Percentiles rank a stretch among this genome's conserved stretches.
Conservation (phyloP, 2,113 vertebrate genomes). For the Myxocyprinus asiaticus region DNA sequence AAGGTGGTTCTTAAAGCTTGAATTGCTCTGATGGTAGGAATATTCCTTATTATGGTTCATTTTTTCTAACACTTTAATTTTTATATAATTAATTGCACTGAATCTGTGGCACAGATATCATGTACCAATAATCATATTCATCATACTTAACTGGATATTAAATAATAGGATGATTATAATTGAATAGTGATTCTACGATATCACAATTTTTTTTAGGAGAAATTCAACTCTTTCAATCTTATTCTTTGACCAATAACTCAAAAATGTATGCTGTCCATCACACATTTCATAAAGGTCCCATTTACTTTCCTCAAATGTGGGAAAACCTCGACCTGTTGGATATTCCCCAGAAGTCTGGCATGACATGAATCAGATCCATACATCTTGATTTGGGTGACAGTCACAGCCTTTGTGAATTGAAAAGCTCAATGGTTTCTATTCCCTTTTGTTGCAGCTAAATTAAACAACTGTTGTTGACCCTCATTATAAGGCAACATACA, state of each 20-base stretch:
- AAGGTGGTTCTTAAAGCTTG: too few species aligned
- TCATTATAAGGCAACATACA: slow-evolving; percentile 52
- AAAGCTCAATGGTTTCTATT: slow-evolving; percentile 35
- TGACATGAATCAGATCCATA: slow-evolving; percentile 32
- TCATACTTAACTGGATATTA: too few species aligned
- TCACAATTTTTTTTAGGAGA: neutral
- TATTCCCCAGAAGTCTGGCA: slow-evolving; percentile 44
- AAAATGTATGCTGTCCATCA: neutral
- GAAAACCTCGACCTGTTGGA: slow-evolving; percentile 49
- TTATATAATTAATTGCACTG: too few species aligned
- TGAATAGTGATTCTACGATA: too few species aligned
- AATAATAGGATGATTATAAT: too few species aligned
- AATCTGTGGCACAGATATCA: too few species aligned
- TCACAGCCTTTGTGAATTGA: slow-evolving; percentile 50
- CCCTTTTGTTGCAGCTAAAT: slow-evolving; percentile 47
- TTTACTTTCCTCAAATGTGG: slow-evolving; percentile 43
- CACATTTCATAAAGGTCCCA: slow-evolving; percentile 37
- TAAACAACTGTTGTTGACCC: slow-evolving; percentile 63
- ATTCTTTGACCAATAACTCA: neutral
- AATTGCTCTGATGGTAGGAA: too few species aligned
- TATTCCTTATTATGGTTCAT: too few species aligned
- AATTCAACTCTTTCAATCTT: neutral
- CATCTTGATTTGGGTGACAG: slow-evolving; percentile 54
- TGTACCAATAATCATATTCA: too few species aligned
- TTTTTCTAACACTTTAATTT: too few species aligned